These are phyloP conservation scores for Paramisgurnus dabryanus DNA, from an alignment of 2,113 vertebrate species.

Conservation along the genomic window DNA sequence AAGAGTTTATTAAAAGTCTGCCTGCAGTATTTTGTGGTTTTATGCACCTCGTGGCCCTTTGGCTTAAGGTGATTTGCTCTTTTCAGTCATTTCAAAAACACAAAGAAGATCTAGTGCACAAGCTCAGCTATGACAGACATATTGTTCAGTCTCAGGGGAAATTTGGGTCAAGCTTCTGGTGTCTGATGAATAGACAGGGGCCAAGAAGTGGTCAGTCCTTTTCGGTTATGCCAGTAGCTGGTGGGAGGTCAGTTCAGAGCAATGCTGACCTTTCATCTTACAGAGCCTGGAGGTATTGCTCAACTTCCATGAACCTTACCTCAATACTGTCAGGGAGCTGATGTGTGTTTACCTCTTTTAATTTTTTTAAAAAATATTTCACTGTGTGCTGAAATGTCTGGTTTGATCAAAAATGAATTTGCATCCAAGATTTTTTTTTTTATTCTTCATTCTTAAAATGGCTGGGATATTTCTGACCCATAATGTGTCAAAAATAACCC, in stretches of 20 bases:
- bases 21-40: not conserved
- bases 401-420: not conserved
- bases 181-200: constrained; percentile 37
- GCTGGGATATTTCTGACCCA: too few relatives aligned
- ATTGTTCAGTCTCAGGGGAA: constrained; percentile 17
- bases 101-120: constrained; percentile 34
- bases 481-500: too few relatives aligned
- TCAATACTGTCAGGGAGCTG: constrained; percentile 24
- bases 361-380: constrained; percentile 57
- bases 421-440: too few relatives aligned
- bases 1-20: constrained; percentile 16
- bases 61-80: constrained; percentile 26
- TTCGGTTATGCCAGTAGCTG: constrained; percentile 54
- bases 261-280: constrained; percentile 42
- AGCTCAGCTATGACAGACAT: constrained; percentile 1
- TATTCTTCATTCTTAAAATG: not conserved
- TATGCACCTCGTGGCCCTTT: not conserved
- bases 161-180: constrained; percentile 27
- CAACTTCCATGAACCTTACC: constrained; percentile 40
- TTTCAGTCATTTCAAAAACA: constrained; percentile 22
- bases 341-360: constrained; percentile 33
- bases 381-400: constrained; percentile 44
- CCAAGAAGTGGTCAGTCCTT: constrained; percentile 62
- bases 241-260: constrained; percentile 53
- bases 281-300: constrained; percentile 33